Percentiles rank a stretch among this genome's conserved stretches.
Conservation (phyloP, 2,113 vertebrate genomes). For the Phrynocephalus versicolor region DNA sequence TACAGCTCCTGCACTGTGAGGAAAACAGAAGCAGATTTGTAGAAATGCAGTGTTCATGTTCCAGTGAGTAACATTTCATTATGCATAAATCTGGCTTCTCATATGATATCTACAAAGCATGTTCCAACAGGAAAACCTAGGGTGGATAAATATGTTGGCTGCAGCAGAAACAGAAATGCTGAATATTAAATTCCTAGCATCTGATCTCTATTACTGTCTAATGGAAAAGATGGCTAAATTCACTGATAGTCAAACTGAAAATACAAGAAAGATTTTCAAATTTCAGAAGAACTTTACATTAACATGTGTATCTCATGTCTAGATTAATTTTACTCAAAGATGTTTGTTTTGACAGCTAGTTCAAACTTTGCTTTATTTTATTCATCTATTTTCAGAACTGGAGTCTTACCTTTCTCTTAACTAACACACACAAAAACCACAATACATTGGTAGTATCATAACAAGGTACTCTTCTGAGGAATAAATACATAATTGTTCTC, state of each 20-base stretch:
- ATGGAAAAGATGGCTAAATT: background rate
- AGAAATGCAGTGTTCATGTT: constrained; percentile 1
- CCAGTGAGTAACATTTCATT: background rate
- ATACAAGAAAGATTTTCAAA: background rate
- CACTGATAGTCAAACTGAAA: background rate
- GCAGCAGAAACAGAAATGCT: background rate
- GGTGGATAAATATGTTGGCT: background rate
- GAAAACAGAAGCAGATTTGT: background rate
- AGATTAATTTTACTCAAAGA: background rate
- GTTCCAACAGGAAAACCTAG: background rate
- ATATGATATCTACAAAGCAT: background rate
- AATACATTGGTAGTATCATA: no score
- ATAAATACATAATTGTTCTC: no score
- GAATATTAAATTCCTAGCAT: background rate
- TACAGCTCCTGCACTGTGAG: background rate
- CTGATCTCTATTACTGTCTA: no score
- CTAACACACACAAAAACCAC: no score
- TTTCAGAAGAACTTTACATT: background rate
- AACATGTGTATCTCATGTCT: background rate
- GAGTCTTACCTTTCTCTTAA: no score
- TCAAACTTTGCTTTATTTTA: no score
- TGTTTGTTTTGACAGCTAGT: no score
- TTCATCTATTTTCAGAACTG: no score
- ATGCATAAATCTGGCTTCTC: background rate
- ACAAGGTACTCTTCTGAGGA: no score